Evolutionary conservation across 2,888 invertebrate genomes (phyloP), one percentile per base, ranked within the genome.

Genomic region (Hemaris fuciformis): DNA sequence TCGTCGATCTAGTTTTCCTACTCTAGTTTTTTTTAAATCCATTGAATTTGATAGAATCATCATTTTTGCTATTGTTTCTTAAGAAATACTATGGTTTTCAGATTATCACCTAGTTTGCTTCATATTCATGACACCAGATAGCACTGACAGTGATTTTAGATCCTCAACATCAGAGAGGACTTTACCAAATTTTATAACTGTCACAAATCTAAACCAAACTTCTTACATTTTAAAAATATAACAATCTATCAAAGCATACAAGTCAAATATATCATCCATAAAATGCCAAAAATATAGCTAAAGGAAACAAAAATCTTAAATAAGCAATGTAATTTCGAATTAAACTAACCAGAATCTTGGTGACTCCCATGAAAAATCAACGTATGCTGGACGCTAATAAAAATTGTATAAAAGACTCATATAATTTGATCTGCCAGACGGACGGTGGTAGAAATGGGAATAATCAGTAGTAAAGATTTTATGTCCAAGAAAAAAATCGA

Each of bases 381-480:
- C 53, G 18, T 18, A 53, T 27, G 53, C 18, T 53, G 53, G 53
- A 53, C 8, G 4, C 31, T 53, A 27, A 18, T 18, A 53, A 27
- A 18, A 8, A 18, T 27, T 15, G 48, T 27, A 53, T 1, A 18
- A 3, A 1, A 18, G 18, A 53, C 10, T 10, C 27, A 18, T 31
- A 15, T 31, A 31, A 53, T 4, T 15, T 53, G 18, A 31, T 10
- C 27, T 27, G 31, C 53, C 53, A 23, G 1, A 18, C n/a, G 38
- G 13, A 25, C 34, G 15, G 42, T 45, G 18, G 10, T 20, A 34
- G 77, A 68, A 67, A 85, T 86, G 84, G 84, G 85, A 62, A 65
- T 80, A 3, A 61, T 69, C 4, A 74, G 75, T 38, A 84, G 83
- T 43, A 87, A 83, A 65, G 79, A 81, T n/a, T 65, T 75, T 18